Evolutionary conservation across 2,113 vertebrate genomes (phyloP), one percentile per base, ranked within the genome.

Genomic region (Lutjanus erythropterus): DNA sequence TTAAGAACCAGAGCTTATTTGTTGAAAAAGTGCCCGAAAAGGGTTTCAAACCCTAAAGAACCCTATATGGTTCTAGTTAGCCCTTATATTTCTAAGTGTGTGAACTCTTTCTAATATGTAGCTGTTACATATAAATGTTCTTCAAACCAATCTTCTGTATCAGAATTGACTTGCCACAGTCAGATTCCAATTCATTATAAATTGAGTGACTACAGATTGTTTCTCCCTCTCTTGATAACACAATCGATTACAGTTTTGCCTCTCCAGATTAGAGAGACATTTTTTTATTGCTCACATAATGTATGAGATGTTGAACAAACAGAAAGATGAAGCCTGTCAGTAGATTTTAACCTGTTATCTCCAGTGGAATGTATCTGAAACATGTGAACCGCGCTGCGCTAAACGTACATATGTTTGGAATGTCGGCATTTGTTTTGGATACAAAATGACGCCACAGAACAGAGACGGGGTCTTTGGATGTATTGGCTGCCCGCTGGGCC

Each of bases 401-500:
- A 27, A 69, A 56, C 27, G 1, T 16, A 70, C 21, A 56, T 33
- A 60, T 21, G 25, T 68, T 62, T 46, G 46, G 65, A 81, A 81
- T 84, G 71, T 18, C 29, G 8, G 18, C 62, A 65, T 84, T 81
- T 86, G 78, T 82, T 90, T 77, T 71, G 80, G 71, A 86, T 87
- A 64, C 33, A 25, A 27, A 23, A 39, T 33, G 65, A 72, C 53
- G 46, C 65, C 71, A 41, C 50, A 3, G 62, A 76, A 53, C 60
- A 74, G 35, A 78, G 60, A 72, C n/a, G 2, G 10, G 42, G 65
- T 70, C 70, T 70, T 35, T 62, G 60, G 72, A 81, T 29, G 69
- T 65, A 59, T 56, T 6, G 46, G 56, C 39, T 65, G 68, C 77
- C 70, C 27, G 5, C 46, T 41, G 82, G 68, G 74, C 59, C 58